These are phyloP conservation scores for Fissipunctia ypsillon DNA, from an alignment of 2,888 invertebrate genomes.

Conservation along the genomic window DNA sequence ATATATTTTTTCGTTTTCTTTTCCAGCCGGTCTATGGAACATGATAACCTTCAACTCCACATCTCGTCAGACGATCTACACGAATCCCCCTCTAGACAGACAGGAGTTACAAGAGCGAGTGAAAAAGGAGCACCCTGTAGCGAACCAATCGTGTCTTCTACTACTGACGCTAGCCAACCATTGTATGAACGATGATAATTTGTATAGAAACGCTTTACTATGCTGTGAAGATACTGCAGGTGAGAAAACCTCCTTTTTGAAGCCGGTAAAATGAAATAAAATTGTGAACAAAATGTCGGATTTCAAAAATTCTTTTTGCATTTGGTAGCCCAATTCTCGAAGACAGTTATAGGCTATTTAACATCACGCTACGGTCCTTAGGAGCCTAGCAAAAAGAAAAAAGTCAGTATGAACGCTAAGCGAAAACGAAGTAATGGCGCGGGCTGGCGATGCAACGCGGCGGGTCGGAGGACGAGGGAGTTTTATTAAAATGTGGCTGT, in stretches of 20 bases:
- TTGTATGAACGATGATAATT: conserved; percentile 94
- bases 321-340: too few species aligned
- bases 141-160: conserved; percentile 97
- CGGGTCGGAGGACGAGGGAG: too few species aligned
- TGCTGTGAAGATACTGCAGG: conserved; percentile 95
- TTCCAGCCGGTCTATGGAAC: conserved; percentile 94
- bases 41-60: conserved; percentile 93
- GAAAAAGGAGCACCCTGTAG: conserved; percentile 93
- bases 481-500: too few species aligned
- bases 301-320: too few species aligned
- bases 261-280: too few species aligned
- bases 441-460: too few species aligned
- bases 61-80: conserved; percentile 80
- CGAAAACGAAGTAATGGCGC: too few species aligned
- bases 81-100: conserved; percentile 80
- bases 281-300: too few species aligned
- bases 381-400: too few species aligned
- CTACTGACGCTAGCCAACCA: conserved; percentile 97
- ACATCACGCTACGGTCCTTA: too few species aligned
- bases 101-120: conserved; percentile 86
- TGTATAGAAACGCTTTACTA: conserved; percentile 96
- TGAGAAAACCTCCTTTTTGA: conserved; percentile 62
- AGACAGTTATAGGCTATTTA: too few species aligned
- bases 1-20: neutral
- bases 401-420: too few species aligned